Conservation (phyloP, 2,797 vertebrate genomes). For the Peromyscus melanophrys region DNA sequence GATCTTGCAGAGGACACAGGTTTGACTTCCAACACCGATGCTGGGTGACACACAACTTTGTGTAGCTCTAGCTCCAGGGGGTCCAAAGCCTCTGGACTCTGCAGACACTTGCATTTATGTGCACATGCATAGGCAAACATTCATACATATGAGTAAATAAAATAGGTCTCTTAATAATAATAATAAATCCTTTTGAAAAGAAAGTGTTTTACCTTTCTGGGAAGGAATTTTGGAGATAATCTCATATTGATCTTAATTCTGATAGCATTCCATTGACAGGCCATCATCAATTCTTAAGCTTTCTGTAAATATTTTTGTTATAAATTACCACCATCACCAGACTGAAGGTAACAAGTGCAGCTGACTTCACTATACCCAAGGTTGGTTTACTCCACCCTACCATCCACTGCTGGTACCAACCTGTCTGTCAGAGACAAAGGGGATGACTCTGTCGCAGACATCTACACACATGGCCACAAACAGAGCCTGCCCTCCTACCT, state of each 20-base stretch:
- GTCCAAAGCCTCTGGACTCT: not conserved
- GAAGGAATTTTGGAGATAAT: conserved; percentile 39
- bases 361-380: not conserved
- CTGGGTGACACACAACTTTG: not conserved
- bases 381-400: not conserved
- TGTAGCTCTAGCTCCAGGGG: not conserved
- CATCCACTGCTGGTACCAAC: not conserved
- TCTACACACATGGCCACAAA: not conserved
- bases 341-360: not conserved
- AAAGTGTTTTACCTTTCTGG: not conserved
- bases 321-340: not conserved
- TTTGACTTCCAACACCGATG: not conserved
- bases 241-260: conserved; percentile 44
- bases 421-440: conserved; percentile 20
- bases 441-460: not conserved
- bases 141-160: not conserved
- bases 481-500: not conserved
- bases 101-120: not conserved
- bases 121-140: not conserved
- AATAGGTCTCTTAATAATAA: not conserved
- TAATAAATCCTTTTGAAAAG: not conserved
- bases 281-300: not conserved
- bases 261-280: not conserved
- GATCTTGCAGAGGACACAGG: not conserved
- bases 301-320: conserved; percentile 46